Evolutionary conservation across 2,113 vertebrate genomes (phyloP), one percentile per base, ranked within the genome.

Genomic region (Acanthochromis polyacanthus): DNA sequence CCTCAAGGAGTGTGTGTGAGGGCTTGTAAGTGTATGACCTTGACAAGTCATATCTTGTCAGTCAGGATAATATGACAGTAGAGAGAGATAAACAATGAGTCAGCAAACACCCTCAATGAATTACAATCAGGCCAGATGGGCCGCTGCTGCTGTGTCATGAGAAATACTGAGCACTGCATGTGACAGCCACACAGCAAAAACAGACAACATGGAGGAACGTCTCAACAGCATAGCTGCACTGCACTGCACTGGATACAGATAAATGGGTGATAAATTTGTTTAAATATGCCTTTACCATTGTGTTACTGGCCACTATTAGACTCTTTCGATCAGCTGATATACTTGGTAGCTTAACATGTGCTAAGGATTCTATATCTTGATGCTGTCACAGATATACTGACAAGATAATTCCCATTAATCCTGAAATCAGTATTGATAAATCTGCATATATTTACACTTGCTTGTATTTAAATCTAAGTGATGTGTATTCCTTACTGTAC

Each of bases 91-190:
- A 88, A 81, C 82, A 84, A 80, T 88, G 90, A 94, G 84, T 93
- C 93, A 93, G 92, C 92, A 92, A 77, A 89, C 71, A 70, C 69
- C 56, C 80, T 72, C 81, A 52, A 61, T 75, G 89, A 85, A 91
- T 94, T 90, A 80, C 85, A 89, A 90, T 86, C 77, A 83, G 82
- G 83, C 71, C 85, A 88, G 85, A 92, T 82, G 80, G 81, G 80
- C 81, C 53, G 71, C 81, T 56, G 71, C 50, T 88, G 88, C 88
- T 89, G 89, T 64, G 81, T 85, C 89, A 86, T 81, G 80, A 80
- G 11, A 88, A 88, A 84, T 62, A 63, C 60, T 9, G 77, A 81
- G 64, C 57, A 22, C 55, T 67, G 75, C 62, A 64, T 38, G 59
- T 48, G 60, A 45, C 61, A 28, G 63, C 63, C 20, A 30, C 28